phyloP scores from a whole-genome alignment of 2,113 vertebrate genomes.

The Condylura cristata region DNA sequence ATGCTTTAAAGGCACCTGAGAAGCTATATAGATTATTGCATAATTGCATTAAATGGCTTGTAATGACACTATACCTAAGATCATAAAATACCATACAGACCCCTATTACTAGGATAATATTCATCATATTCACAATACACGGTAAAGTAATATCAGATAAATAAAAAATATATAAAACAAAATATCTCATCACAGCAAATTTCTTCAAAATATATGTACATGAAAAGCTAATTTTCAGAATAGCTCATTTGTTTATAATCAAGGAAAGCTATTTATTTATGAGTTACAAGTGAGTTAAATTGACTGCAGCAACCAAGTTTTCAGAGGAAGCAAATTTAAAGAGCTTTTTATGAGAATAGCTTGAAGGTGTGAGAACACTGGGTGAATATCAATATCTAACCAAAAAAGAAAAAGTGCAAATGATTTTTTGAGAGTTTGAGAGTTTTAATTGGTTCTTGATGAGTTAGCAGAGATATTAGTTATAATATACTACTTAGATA shows the following conservation, averaged over 20 bases:
- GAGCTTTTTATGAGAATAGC: background rate
- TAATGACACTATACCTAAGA: background rate
- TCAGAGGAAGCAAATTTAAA: background rate
- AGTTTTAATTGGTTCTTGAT: background rate
- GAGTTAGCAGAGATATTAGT: background rate
- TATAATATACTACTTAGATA: background rate
- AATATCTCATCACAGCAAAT: background rate
- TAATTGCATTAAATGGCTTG: background rate
- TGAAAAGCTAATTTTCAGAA: constrained; percentile 32
- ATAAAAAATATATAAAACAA: constrained; percentile 31
- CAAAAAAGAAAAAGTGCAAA: background rate
- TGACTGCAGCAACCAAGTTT: background rate
- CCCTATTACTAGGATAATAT: background rate
- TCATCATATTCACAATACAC: background rate
- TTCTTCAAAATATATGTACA: background rate
- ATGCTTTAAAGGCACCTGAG: constrained; percentile 24
- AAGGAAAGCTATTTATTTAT: background rate
- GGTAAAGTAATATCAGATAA: background rate
- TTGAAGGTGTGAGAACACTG: background rate
- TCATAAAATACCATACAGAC: background rate
- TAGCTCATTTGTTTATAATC: constrained; percentile 15
- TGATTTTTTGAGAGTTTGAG: no score
- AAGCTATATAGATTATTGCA: background rate
- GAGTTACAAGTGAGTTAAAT: background rate
- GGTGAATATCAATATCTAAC: background rate